phyloP scores from a whole-genome alignment of 2,113 vertebrate genomes.

The Pteruthius melanotis region DNA sequence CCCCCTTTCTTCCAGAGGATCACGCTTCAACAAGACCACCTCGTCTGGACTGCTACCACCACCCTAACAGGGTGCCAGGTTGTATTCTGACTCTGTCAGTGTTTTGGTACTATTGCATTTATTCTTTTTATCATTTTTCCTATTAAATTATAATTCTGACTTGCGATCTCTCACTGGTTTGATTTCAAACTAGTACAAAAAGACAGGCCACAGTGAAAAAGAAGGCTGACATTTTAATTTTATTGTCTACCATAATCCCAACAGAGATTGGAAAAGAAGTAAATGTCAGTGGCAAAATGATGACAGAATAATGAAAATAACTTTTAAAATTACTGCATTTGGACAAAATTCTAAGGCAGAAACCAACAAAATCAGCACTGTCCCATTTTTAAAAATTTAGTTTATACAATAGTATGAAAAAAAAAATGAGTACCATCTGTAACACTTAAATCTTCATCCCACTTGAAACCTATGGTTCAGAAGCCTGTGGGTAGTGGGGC shows the following conservation, averaged over 20 bases:
- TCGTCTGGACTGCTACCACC: too few relatives aligned
- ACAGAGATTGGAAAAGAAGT: neutral
- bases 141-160: too few relatives aligned
- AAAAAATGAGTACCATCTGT: neutral
- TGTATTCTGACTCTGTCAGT: too few relatives aligned
- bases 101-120: too few relatives aligned
- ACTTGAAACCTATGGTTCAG: neutral
- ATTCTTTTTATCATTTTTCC: too few relatives aligned
- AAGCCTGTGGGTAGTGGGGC: neutral
- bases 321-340: neutral
- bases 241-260: neutral
- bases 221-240: neutral
- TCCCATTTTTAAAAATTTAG: accelerated
- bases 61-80: too few relatives aligned
- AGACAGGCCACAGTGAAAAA: neutral
- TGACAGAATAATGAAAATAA: neutral
- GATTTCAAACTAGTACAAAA: too few relatives aligned
- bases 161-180: too few relatives aligned
- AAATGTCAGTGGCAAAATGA: neutral
- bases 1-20: too few relatives aligned
- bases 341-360: neutral
- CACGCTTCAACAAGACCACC: too few relatives aligned
- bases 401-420: neutral
- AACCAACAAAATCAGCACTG: neutral
- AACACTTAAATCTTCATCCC: neutral